Conservation (phyloP, 2,888 invertebrate species). For the Pemphredon lugubris region DNA sequence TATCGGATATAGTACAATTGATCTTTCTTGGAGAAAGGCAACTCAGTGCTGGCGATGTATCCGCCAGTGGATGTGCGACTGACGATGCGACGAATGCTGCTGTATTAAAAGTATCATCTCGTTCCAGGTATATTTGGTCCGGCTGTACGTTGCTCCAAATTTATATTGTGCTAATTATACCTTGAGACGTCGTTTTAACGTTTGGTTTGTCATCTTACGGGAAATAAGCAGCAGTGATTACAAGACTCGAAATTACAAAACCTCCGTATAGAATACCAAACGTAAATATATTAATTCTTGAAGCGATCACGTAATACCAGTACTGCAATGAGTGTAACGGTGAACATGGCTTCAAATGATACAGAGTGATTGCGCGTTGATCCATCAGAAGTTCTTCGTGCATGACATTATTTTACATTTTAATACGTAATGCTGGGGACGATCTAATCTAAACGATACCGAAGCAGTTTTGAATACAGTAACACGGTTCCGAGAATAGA, state of each 20-base stretch:
- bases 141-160: slow-evolving; percentile 70
- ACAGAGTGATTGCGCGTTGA: no score
- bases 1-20: slow-evolving; percentile 15
- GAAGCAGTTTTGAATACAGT: slow-evolving; percentile 38
- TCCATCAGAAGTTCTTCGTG: no score
- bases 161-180: slow-evolving; percentile 74
- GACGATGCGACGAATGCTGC: not conserved
- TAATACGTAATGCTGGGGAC: slow-evolving; percentile 37
- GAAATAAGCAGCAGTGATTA: no score
- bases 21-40: not conserved
- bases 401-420: slow-evolving; percentile 13
- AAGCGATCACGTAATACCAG: no score
- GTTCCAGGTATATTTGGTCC: slow-evolving; percentile 67
- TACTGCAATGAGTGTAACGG: no score
- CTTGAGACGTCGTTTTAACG: slow-evolving; percentile 30
- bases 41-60: not conserved
- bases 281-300: no score
- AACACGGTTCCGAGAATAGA: slow-evolving; percentile 59
- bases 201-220: slow-evolving; percentile 52
- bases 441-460: slow-evolving; percentile 41
- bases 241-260: not conserved
- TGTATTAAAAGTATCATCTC: slow-evolving; percentile 44
- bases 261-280: no score
- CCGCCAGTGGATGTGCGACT: slow-evolving; percentile 2
- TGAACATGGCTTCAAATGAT: no score